These are phyloP conservation scores for Melanotaenia maccullochi DNA, from an alignment of 2,797 vertebrate genomes.

Conservation along the genomic window DNA sequence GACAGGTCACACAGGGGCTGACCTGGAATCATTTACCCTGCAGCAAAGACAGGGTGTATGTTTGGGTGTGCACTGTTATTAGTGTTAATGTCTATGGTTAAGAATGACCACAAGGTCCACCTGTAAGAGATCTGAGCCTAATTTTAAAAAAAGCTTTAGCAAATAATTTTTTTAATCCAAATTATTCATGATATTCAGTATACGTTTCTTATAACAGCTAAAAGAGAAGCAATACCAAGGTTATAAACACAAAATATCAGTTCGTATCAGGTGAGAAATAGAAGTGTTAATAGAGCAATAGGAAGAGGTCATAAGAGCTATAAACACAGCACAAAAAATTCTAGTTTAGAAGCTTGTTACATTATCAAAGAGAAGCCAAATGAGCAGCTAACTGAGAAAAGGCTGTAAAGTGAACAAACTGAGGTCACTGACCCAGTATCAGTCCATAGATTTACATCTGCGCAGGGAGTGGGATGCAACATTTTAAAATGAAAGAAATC, in stretches of 20 bases:
- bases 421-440: background rate
- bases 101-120: conserved; percentile 37
- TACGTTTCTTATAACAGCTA: no score
- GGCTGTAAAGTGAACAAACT: background rate
- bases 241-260: no score
- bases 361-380: conserved; percentile 5
- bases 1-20: conserved; percentile 45
- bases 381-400: conserved; percentile 11
- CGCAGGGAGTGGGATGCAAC: no score
- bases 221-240: no score
- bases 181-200: no score
- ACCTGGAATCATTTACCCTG: conserved; percentile 24
- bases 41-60: conserved; percentile 53
- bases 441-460: no score
- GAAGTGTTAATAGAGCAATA: conserved; percentile 21
- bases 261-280: no score
- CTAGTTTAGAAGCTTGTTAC: no score
- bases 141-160: background rate
- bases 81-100: conserved; percentile 63
- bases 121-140: conserved; percentile 7
- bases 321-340: conserved; percentile 6
- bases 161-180: background rate
- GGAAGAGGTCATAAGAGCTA: conserved; percentile 9
- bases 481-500: no score
- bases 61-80: conserved; percentile 48